These are phyloP conservation scores for Ips typographus DNA, from an alignment of 1,140 invertebrate species.

Conservation along the genomic window DNA sequence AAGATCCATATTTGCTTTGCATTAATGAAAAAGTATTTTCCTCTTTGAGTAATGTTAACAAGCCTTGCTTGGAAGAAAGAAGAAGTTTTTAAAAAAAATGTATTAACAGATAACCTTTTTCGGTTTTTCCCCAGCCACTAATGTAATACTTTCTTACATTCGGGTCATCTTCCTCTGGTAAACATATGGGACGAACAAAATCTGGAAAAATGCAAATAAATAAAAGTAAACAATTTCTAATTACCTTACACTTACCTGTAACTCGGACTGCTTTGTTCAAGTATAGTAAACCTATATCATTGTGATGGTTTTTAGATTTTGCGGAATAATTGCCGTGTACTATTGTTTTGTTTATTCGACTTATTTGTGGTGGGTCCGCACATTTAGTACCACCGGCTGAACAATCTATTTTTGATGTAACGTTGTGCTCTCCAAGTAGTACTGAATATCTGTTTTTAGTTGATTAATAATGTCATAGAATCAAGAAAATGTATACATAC, in stretches of 20 bases:
- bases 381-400: constrained; percentile 40
- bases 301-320: constrained; percentile 49
- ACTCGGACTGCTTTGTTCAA: constrained; percentile 56
- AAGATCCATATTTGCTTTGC: no score
- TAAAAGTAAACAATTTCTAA: no score
- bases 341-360: constrained; percentile 54
- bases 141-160: constrained; percentile 38
- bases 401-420: constrained; percentile 53
- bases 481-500: constrained; percentile 26
- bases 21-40: no score
- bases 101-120: constrained; percentile 27
- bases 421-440: constrained; percentile 59
- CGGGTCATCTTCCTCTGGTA: constrained; percentile 48
- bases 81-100: no score
- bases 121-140: constrained; percentile 49
- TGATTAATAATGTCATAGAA: neutral
- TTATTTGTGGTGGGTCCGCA: constrained; percentile 52
- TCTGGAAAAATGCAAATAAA: constrained; percentile 40
- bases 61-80: no score
- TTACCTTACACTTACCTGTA: constrained; percentile 43
- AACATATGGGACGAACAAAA: constrained; percentile 66
- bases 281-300: constrained; percentile 65
- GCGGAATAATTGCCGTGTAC: constrained; percentile 58
- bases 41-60: no score
- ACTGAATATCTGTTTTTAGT: constrained; percentile 45